These are phyloP conservation scores for Choloepus hoffmanni DNA, from an alignment of 2,113 vertebrate species.

Conservation along the genomic window DNA sequence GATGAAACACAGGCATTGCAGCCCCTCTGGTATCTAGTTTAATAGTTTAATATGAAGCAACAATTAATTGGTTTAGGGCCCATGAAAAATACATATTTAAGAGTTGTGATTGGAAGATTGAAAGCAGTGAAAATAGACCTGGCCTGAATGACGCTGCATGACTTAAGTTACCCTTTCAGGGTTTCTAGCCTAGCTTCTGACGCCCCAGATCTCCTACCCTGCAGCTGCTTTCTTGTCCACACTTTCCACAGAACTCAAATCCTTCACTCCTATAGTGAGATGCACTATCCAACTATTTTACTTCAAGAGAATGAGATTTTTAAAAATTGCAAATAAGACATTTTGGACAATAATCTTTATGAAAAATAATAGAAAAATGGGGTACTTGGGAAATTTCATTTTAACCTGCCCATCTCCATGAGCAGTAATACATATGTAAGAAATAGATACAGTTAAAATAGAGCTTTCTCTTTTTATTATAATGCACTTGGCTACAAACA, in stretches of 20 bases:
- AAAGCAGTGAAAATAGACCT: background rate
- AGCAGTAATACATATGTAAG: background rate
- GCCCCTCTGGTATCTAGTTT: background rate
- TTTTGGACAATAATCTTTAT: background rate
- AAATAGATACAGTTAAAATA: background rate
- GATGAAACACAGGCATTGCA: too few relatives aligned
- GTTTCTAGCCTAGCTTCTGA: background rate
- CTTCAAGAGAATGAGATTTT: background rate
- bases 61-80: background rate
- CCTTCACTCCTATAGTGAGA: background rate
- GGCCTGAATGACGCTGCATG: background rate
- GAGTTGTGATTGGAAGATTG: background rate
- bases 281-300: background rate
- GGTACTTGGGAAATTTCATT: background rate
- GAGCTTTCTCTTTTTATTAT: background rate
- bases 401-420: background rate
- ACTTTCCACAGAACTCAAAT: background rate
- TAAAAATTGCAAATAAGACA: background rate
- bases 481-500: background rate
- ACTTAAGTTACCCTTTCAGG: background rate
- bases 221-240: background rate
- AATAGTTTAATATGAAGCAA: background rate
- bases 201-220: background rate
- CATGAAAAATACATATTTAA: background rate
- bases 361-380: conserved; percentile 1